Evolutionary conservation across 1,140 invertebrate genomes (phyloP).

Genomic region (Hypothenemus hampei): DNA sequence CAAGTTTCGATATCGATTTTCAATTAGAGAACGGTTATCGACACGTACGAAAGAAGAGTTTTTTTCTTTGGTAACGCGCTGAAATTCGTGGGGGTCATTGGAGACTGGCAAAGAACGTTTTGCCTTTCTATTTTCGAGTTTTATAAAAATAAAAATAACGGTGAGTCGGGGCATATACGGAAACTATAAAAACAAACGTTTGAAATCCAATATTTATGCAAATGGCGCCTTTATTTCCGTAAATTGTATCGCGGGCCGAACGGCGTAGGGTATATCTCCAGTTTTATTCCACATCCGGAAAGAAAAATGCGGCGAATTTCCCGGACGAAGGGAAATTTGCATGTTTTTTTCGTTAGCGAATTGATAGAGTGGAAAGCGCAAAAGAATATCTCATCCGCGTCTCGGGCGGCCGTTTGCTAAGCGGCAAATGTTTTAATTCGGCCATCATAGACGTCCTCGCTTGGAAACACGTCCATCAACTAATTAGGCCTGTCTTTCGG

Average conservation of each 20-base stretch:
- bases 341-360: constrained; percentile 23
- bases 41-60: no score
- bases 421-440: constrained; percentile 26
- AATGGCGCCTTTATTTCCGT: constrained; percentile 23
- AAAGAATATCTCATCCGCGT: no score
- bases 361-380: constrained; percentile 22
- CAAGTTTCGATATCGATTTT: no score
- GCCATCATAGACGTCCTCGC: not conserved
- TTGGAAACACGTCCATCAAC: not conserved
- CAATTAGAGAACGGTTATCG: no score
- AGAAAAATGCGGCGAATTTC: constrained; percentile 25
- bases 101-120: no score
- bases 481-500: not conserved
- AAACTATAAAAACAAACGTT: constrained; percentile 21
- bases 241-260: constrained; percentile 21
- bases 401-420: not conserved
- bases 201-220: constrained; percentile 26
- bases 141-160: no score
- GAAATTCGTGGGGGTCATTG: no score
- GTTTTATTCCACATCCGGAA: constrained; percentile 11
- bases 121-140: no score
- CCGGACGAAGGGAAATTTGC: constrained; percentile 26
- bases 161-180: no score
- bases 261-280: no score
- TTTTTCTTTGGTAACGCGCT: no score